Evolutionary conservation across 2,888 invertebrate species (phyloP), one percentile per base, ranked within the genome.

Genomic region (Exocentrus adspersus): DNA sequence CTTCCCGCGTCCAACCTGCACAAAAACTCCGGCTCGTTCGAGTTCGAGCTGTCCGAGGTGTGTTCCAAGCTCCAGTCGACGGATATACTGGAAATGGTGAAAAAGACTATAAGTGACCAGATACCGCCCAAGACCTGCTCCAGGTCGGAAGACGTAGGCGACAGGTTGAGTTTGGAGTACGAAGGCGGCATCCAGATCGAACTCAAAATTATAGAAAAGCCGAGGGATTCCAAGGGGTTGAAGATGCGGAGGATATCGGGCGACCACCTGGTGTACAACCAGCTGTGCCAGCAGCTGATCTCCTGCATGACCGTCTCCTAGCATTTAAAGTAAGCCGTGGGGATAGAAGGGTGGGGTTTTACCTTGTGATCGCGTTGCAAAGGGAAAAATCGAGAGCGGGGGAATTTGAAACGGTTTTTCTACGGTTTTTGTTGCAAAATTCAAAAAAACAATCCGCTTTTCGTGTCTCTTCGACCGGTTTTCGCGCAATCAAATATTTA

Each of bases 201-300:
- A 77, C 82, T 95, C 75, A 89, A 92, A 72, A 89, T 95, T 7
- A 90, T 92, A 74, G 91, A 68, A 87, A 90, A 75, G 71, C 82
- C 76, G 53, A 79, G 89, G 77, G 90, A 91, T 76, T 89, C 88
- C 52, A 93, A 93, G 73, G 93, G 93, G 5, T 86, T 95, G 74
- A 94, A 94, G 74, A 88, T 95, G 89, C 84, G 94, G 59, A 85
- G 94, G 77, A 93, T 95, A 74, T 94, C 94, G 0, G 95, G 95
- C 3, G 95, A 95, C 82, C 93, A 93, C 81, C 85, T 91, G 72
- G 93, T 94, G 78, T 95, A 94, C 78, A 93, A 92, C 67, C 92
- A 93, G 81, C 86, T 95, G 41, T 95, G 95, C 81, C 92, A 94
- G 79, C 93, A 94, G 82, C 83, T 95, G 74, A 93, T 95, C 64